These are phyloP conservation scores for Cassiopea xamachana DNA, from an alignment of 30 jellyfish, hydroid and myxozoan genomes.

Conservation along the genomic window DNA sequence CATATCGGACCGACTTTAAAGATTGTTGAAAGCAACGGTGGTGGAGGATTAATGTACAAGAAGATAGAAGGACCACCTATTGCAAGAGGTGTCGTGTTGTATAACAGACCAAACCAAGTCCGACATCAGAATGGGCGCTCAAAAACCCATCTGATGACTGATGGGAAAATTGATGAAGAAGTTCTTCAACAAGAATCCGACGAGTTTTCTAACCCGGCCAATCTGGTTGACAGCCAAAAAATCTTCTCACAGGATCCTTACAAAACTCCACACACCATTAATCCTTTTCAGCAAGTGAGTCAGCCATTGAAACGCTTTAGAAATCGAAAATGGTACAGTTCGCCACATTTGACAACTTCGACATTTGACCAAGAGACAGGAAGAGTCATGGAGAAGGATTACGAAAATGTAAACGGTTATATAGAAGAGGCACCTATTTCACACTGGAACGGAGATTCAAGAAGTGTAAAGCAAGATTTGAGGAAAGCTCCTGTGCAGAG, in stretches of 20 bases:
- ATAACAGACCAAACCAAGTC: background rate
- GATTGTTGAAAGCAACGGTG: conserved; percentile 40
- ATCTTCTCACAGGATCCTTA: background rate
- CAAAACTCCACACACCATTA: background rate
- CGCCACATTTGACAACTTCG: conserved; percentile 20
- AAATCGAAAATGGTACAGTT: background rate
- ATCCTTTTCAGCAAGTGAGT: background rate
- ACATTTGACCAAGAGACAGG: conserved; percentile 43
- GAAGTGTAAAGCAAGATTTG: background rate
- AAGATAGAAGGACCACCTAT: conserved; percentile 31
- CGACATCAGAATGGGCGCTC: background rate
- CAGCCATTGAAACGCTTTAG: background rate
- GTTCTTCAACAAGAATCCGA: background rate
- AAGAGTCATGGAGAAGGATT: conserved; percentile 16
- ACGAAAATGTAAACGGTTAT: background rate
- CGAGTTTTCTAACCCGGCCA: conserved; percentile 27
- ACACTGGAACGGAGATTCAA: background rate
- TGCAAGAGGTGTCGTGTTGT: background rate
- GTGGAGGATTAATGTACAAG: conserved; percentile 56
- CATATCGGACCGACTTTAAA: conserved; percentile 70
- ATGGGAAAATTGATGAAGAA: conserved; percentile 10
- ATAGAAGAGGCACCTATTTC: background rate
- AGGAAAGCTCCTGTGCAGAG: no score
- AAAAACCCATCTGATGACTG: conserved; percentile 11
- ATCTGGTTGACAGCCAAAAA: conserved; percentile 4